These are phyloP conservation scores for Onychorhynchus coronatus DNA, from an alignment of 2,113 vertebrate genomes.

Conservation along the genomic window DNA sequence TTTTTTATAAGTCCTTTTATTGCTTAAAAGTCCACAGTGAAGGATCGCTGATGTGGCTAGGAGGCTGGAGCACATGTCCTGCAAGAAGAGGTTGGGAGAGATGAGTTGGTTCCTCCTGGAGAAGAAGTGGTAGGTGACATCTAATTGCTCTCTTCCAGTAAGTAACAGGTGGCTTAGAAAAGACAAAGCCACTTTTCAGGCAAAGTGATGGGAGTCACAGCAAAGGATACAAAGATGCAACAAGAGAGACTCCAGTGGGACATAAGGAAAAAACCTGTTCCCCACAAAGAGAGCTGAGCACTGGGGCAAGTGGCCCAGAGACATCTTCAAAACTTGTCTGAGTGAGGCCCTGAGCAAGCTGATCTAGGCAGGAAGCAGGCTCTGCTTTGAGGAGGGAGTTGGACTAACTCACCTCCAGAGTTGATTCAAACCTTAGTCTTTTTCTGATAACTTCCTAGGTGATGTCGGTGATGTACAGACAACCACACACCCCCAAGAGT, in stretches of 20 bases:
- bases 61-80: background rate
- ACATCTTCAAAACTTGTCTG: background rate
- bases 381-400: background rate
- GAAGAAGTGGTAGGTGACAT: background rate
- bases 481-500: background rate
- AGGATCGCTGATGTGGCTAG: background rate
- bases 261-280: background rate
- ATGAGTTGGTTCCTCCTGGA: background rate
- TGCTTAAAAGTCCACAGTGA: background rate
- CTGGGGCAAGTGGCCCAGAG: background rate
- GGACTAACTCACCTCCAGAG: background rate
- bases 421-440: background rate
- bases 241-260: background rate
- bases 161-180: background rate
- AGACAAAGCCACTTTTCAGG: background rate
- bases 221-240: background rate
- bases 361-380: background rate
- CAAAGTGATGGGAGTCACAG: background rate
- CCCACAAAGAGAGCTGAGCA: background rate
- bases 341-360: background rate
- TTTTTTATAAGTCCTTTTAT: background rate
- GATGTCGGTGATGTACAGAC: background rate
- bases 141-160: background rate
- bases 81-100: background rate
- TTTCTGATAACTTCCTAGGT: background rate